Evolutionary conservation across 2,113 vertebrate genomes (phyloP), one percentile per base, ranked within the genome.

Genomic region (Cercocebus atys): DNA sequence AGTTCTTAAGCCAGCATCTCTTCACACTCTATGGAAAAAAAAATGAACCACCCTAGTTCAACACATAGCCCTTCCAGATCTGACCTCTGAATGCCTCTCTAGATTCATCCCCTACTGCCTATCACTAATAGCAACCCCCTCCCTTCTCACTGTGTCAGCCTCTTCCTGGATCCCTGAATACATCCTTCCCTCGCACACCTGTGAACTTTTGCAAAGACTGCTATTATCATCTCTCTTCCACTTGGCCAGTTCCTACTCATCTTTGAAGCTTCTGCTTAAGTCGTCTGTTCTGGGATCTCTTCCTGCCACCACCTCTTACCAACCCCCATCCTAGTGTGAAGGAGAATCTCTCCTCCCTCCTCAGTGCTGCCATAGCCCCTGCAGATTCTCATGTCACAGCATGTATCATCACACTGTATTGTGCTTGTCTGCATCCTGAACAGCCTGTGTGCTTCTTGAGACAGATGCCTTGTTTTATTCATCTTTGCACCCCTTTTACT

Each of bases 121-220:
- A 2, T 45, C 50, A 50, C 55, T 92, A 61, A 57, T 38, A 66
- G 57, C 17, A 72, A 55, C n/a, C 9, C 22, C 6, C 32, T 68
- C 59, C 59, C 72, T 30, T 64, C 12, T 64, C 61, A 64, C 61
- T n/a, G 16, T 68, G 32, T 1, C 66, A 68, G 16, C 66, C 32
- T 18, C 16, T 68, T 35, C 78, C 50, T 55, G 61, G 22, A 64
- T 40, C 52, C 61, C 35, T 64, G 17, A 9, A 2, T 22, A 35
- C 4, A 13, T 38, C 25, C 2, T 0, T 7, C 40, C 14, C 1
- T 66, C 57, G 1, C 12, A 47, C 17, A 55, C 32, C 27, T 5
- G 57, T 32, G 64, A 38, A 13, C 30, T 80, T 82, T 66, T 50
- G 59, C 27, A 23, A 14, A 32, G 23, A 20, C 17, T 18, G 4